A percentile compares a stretch with the other conserved stretches of the same genome.
phyloP scores from a whole-genome alignment of 2,113 vertebrate genomes.

The Tursiops truncatus region DNA sequence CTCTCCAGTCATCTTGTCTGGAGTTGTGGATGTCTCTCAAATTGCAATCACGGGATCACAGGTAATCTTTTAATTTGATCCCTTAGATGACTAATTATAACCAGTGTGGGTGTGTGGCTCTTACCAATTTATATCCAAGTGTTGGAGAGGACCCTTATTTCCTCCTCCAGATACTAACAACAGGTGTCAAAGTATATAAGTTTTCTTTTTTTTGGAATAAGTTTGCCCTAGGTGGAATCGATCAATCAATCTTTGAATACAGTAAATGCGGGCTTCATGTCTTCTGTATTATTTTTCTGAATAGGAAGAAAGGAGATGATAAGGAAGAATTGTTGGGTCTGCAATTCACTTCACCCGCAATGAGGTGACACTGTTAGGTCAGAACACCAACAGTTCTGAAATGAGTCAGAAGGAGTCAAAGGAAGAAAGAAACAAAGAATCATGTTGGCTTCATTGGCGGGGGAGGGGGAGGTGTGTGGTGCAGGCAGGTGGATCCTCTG shows the following conservation, averaged over 20 bases:
- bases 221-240: no score
- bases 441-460: background rate
- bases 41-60: background rate
- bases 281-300: background rate
- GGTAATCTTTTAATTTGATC: background rate
- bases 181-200: background rate
- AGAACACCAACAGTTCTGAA: background rate
- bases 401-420: background rate
- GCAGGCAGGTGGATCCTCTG: background rate
- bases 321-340: background rate
- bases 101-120: background rate
- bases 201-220: background rate
- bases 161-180: background rate
- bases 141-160: background rate
- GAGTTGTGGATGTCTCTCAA: background rate
- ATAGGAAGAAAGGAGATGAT: background rate
- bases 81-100: background rate
- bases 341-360: background rate
- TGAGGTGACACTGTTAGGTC: background rate
- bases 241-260: background rate
- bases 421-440: background rate
- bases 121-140: background rate
- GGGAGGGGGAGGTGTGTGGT: fast-evolving
- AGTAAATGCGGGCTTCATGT: background rate
- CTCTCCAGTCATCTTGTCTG: background rate